Evolutionary conservation across 2,113 vertebrate genomes (phyloP).

Genomic region (Rhabdomys dilectus): DNA sequence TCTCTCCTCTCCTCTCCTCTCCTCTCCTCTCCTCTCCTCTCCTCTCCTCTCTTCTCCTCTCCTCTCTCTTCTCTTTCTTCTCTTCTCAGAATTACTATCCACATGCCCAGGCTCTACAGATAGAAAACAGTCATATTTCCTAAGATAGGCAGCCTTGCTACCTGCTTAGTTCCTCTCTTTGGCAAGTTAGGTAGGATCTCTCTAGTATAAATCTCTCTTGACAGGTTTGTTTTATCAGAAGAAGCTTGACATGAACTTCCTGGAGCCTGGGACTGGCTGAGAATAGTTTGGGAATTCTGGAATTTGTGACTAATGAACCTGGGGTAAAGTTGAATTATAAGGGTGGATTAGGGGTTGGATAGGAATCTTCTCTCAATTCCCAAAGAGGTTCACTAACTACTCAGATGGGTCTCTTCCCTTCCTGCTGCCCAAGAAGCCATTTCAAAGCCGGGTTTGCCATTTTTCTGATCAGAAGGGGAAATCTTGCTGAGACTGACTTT

Average conservation of each 20-base stretch:
- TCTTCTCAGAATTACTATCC: background rate
- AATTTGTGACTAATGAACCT: background rate
- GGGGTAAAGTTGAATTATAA: background rate
- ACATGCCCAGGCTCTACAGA: conserved; percentile 50
- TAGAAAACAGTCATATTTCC: conserved; percentile 49
- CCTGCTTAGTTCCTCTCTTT: conserved; percentile 35
- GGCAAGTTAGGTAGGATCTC: background rate
- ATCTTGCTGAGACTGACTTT: conserved; percentile 24
- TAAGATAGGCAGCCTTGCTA: conserved; percentile 70
- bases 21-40: fast-evolving
- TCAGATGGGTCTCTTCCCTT: background rate
- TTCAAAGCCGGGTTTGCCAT: background rate
- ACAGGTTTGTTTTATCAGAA: conserved; percentile 39
- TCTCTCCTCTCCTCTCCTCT: too few species aligned
- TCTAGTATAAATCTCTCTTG: conserved; percentile 38
- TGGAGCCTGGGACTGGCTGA: background rate
- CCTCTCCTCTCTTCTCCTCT: background rate
- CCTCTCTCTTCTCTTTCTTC: background rate
- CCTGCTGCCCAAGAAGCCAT: background rate
- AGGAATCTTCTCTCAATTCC: conserved; percentile 27
- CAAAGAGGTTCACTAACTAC: background rate
- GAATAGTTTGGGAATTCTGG: background rate
- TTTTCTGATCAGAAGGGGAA: background rate
- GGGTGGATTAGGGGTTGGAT: background rate
- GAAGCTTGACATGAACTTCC: background rate